Percentiles rank a stretch among this genome's conserved stretches.
phyloP scores from a whole-genome alignment of 2,797 vertebrate genomes.

The Trachops cirrhosus region DNA sequence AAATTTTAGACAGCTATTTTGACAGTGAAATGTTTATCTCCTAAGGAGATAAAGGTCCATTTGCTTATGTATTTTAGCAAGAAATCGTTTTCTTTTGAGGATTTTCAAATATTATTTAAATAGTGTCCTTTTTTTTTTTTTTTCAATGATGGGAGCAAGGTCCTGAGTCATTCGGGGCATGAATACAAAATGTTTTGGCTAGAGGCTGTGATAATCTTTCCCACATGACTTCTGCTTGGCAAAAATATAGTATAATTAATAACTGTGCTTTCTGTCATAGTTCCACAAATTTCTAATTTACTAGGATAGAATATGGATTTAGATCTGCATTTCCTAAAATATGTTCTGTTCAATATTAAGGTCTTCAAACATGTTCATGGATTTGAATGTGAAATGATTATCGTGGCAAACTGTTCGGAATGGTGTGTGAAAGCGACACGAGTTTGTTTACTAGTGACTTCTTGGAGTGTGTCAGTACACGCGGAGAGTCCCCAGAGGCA shows the following conservation, averaged over 20 bases:
- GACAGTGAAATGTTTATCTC: neutral
- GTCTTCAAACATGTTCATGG: neutral
- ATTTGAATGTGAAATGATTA: neutral
- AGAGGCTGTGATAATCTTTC: neutral
- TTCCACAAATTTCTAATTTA: neutral
- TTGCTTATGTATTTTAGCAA: neutral
- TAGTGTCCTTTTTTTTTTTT: neutral
- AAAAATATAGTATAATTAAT: constrained; percentile 10
- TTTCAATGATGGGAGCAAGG: neutral
- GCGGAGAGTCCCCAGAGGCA: neutral
- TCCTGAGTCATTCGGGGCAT: neutral
- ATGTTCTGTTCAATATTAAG: neutral
- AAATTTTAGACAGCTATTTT: neutral
- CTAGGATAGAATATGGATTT: neutral
- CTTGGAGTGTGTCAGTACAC: neutral
- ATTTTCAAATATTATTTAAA: neutral
- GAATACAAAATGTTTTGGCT: neutral
- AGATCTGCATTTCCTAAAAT: neutral
- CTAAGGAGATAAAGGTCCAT: neutral
- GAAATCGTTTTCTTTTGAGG: neutral
- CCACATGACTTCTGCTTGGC: neutral
- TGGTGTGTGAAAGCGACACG: neutral
- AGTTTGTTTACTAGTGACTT: neutral
- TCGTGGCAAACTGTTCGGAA: neutral
- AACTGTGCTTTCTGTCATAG: neutral